phyloP scores from a whole-genome alignment of 2,888 invertebrate species.

The Cerastis rubricosa region DNA sequence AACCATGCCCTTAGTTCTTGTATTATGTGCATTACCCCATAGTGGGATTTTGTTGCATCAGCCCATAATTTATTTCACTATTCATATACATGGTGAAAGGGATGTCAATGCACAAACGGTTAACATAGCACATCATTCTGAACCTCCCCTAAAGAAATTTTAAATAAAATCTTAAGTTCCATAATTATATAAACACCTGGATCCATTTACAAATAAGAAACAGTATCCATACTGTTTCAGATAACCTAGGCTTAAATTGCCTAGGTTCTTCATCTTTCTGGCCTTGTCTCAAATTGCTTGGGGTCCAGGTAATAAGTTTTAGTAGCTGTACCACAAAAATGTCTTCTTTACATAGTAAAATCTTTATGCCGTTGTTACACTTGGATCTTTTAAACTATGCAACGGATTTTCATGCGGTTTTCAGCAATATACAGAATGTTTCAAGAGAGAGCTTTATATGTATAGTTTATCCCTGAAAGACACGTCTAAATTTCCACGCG shows the following conservation, averaged over 20 bases:
- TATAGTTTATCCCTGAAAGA: neutral
- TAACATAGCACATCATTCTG: neutral
- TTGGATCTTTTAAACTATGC: too few species aligned
- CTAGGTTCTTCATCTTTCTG: neutral
- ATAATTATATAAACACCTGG: neutral
- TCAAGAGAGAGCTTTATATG: neutral
- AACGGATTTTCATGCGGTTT: too few species aligned
- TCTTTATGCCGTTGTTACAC: too few species aligned
- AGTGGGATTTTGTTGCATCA: conserved; percentile 29
- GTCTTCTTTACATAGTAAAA: too few species aligned
- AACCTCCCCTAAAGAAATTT: too few species aligned
- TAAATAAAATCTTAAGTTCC: neutral
- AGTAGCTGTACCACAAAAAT: too few species aligned
- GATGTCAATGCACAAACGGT: neutral
- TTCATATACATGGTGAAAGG: neutral
- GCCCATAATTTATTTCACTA: neutral
- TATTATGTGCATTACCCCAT: neutral
- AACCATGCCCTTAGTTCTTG: neutral
- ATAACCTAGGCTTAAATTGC: neutral
- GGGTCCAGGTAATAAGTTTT: neutral
- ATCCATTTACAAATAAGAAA: too few species aligned
- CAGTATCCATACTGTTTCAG: neutral
- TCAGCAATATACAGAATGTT: too few species aligned
- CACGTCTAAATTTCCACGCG: too few species aligned
- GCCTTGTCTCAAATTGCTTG: neutral